phyloP scores from a whole-genome alignment of 2,113 vertebrate genomes.

The Sphyrna mokarran region DNA sequence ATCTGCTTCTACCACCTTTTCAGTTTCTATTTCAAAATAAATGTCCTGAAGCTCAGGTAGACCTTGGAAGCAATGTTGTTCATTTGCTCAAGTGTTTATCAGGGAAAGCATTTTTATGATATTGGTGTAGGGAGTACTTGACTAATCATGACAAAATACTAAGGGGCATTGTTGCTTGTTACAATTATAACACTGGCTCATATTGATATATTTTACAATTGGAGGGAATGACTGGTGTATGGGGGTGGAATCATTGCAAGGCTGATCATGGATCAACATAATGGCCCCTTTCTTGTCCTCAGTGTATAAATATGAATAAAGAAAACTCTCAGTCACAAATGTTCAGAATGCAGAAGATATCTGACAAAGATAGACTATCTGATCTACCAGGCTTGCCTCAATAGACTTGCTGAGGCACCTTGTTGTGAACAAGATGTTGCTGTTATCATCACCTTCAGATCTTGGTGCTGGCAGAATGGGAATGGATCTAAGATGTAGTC shows the following conservation, averaged over 20 bases:
- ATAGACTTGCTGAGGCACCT: not conserved
- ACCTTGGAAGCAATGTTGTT: not conserved
- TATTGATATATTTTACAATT: not conserved
- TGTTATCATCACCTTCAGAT: not conserved
- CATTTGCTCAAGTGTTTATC: not conserved
- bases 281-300: not conserved
- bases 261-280: not conserved
- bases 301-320: not conserved
- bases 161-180: not conserved
- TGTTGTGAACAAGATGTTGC: not conserved
- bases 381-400: not conserved
- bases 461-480: not conserved
- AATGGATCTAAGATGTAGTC: not conserved
- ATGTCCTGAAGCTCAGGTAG: not conserved
- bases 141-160: not conserved
- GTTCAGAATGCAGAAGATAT: not conserved
- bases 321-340: not conserved
- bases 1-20: not conserved
- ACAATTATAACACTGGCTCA: not conserved
- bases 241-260: not conserved
- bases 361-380: not conserved
- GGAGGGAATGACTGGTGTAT: not conserved
- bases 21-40: not conserved
- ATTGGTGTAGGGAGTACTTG: not conserved
- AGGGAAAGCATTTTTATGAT: not conserved